Percentiles rank a stretch among this genome's conserved stretches.
Conservation (phyloP, 2,888 invertebrate species). For the Agriopis marginaria region DNA sequence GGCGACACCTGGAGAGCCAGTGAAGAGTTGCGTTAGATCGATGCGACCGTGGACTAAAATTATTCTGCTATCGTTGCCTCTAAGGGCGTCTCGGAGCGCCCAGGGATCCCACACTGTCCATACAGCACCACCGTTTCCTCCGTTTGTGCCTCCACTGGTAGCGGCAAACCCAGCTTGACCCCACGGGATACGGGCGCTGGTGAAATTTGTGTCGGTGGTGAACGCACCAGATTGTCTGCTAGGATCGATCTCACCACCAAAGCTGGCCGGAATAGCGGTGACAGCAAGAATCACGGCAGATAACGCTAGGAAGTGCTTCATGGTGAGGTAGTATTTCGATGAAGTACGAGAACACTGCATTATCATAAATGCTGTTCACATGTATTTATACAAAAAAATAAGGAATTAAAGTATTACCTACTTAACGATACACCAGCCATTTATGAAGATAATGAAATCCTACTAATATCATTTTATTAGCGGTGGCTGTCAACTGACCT, state of each 20-base stretch:
- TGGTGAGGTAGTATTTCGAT: not conserved
- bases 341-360: not conserved
- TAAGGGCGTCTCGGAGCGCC: constrained; percentile 25
- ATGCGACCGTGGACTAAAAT: constrained; percentile 25
- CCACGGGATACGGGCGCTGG: constrained; percentile 1
- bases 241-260: constrained; percentile 4
- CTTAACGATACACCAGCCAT: not conserved
- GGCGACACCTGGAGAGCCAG: constrained; percentile 24
- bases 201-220: constrained; percentile 11
- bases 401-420: constrained; percentile 5
- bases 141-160: constrained; percentile 10
- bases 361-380: not conserved
- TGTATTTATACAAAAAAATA: not conserved
- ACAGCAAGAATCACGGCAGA: constrained; percentile 5
- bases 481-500: no score
- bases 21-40: constrained; percentile 22
- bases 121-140: constrained; percentile 20
- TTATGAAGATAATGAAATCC: constrained; percentile 10
- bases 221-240: constrained; percentile 5
- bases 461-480: not conserved
- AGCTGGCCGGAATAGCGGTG: constrained; percentile 2
- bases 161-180: constrained; percentile 21
- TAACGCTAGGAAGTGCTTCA: constrained; percentile 12
- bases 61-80: constrained; percentile 9
- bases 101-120: constrained; percentile 34